Conservation (phyloP, 2,797 vertebrate species). For the Phoebastria nigripes region DNA sequence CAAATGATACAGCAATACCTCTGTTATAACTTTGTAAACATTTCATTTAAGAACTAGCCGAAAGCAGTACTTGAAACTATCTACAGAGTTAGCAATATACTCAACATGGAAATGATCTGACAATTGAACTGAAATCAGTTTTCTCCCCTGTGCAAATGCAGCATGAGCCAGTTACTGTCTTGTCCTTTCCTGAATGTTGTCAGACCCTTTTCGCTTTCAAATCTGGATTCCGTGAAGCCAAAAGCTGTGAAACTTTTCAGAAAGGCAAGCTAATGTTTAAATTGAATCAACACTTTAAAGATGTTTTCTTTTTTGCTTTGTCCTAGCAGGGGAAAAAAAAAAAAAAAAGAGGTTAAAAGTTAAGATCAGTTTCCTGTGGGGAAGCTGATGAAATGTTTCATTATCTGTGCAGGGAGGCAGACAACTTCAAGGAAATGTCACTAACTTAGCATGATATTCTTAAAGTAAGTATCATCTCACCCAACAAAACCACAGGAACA, state of each 20-base stretch:
- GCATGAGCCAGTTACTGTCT: background rate
- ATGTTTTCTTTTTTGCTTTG: slow-evolving; percentile 27
- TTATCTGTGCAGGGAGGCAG: slow-evolving; percentile 52
- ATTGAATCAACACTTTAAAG: slow-evolving; percentile 13
- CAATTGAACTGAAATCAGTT: background rate
- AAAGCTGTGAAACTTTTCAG: slow-evolving; percentile 7
- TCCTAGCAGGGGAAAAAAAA: background rate
- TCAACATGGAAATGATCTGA: background rate
- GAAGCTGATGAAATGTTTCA: slow-evolving; percentile 66
- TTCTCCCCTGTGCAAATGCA: background rate
- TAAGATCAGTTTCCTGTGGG: slow-evolving; percentile 56
- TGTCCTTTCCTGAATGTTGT: background rate
- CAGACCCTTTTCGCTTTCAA: background rate
- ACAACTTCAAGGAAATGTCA: slow-evolving; percentile 52
- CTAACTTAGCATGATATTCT: slow-evolving; percentile 50
- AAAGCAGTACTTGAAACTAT: background rate
- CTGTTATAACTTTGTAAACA: background rate
- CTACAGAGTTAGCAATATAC: background rate
- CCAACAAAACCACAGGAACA: slow-evolving; percentile 28
- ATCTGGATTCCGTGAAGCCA: background rate
- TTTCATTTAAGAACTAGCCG: background rate
- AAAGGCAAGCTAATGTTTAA: background rate
- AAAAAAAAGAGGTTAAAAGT: slow-evolving; percentile 19
- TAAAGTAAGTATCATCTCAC: slow-evolving; percentile 27
- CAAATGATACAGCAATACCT: background rate